These are phyloP conservation scores for Apeltes quadracus DNA, from an alignment of 2,113 vertebrate genomes.

Conservation along the genomic window DNA sequence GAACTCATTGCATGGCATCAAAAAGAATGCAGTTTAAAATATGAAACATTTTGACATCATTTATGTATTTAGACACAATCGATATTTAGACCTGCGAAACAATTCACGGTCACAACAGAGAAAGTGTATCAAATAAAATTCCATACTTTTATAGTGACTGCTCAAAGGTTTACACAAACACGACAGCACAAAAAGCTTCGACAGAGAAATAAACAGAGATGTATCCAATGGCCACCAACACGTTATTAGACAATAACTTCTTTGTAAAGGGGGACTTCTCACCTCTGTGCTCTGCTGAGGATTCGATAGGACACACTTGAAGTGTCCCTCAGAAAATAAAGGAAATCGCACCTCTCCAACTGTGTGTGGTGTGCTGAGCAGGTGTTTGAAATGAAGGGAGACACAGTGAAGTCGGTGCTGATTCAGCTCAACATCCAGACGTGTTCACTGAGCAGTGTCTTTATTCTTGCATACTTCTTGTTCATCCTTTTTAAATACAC, in stretches of 20 bases:
- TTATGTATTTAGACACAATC: not conserved
- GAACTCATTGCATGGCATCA: not conserved
- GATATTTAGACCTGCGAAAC: not conserved
- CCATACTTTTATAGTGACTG: not conserved
- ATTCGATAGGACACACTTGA: slow-evolving; percentile 7
- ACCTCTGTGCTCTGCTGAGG: not conserved
- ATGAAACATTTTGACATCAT: not conserved
- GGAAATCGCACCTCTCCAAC: not conserved
- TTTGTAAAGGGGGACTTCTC: slow-evolving; percentile 21
- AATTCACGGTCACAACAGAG: not conserved
- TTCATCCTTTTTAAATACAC: not conserved
- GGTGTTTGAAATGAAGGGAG: not conserved
- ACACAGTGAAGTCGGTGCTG: not conserved
- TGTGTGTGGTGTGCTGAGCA: not conserved
- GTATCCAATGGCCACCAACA: not conserved
- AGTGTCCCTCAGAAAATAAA: not conserved
- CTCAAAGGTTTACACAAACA: not conserved
- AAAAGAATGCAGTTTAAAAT: not conserved
- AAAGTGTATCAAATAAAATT: not conserved
- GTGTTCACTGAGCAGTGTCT: not conserved
- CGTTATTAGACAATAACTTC: not conserved
- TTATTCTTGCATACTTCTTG: not conserved
- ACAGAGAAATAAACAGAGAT: not conserved
- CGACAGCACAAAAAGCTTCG: not conserved
- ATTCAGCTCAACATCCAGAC: not conserved